Base-by-base conservation (phyloP, 2,113 vertebrate species). In the Pterophyllum scalare region DNA sequence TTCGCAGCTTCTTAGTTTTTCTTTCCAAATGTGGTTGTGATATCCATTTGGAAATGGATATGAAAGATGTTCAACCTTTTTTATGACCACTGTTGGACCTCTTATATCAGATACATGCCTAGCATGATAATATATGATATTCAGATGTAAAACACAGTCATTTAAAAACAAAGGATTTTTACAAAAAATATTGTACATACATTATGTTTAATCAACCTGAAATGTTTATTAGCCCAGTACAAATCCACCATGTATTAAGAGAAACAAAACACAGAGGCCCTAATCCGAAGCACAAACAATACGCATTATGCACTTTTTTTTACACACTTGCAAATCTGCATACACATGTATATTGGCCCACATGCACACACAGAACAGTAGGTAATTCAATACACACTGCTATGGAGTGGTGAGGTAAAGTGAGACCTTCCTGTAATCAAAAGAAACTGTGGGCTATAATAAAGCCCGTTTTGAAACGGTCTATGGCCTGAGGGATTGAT, bases 361-460 rank as follows among this genome's bases (percentile, higher is more conserved):
- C 72, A 52, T n/a, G 56, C 60, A 88, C 20, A n/a, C 2, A 64
- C 75, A 76, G 76, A 38, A 72, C 46, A 62, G 40, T 22, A 57
- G 72, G 90, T 94, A 89, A 93, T 81, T 74, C 31, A 83, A 95
- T 93, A 89, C 46, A 64, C 56, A 56, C 35, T 28, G 60, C 82
- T 65, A 52, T 61, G 77, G 65, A 89, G 93, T 81, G 81, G 86
- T 90, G 81, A 80, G 54, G 95, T 94, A 95, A 95, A 94, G 87
- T 78, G 86, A 96, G 92, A 94, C 88, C 86, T 91, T 88, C 86
- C 88, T 88, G 92, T 93, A 91, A 94, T 94, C 92, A 95, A 95
- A 94, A 94, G 90, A 88, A 93, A 93, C 88, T 86, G 84, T 75
- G 58, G 81, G 91, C 85, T 91, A 93, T 86, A 93, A 91, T 93